phyloP scores from a whole-genome alignment of 2,888 invertebrate species.

The Dendrolimus houi region DNA sequence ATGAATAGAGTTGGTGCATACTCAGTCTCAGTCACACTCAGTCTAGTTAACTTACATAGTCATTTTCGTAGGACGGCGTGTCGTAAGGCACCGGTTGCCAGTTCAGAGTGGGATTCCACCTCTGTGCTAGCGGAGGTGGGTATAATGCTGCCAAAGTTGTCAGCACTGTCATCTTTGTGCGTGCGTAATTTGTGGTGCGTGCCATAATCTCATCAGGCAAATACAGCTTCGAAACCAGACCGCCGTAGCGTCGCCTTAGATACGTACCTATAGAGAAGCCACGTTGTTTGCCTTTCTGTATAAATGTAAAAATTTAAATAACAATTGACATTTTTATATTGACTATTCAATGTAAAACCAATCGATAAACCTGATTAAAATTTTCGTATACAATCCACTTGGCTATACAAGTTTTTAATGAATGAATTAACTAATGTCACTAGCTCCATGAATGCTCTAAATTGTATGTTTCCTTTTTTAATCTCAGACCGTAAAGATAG shows the following conservation, averaged over 20 bases:
- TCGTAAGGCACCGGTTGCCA: constrained; percentile 83
- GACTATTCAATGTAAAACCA: neutral
- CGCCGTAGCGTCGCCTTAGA: constrained; percentile 58
- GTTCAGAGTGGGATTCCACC: constrained; percentile 71
- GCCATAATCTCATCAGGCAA: constrained; percentile 62
- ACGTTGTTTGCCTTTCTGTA: constrained; percentile 71
- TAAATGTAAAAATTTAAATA: constrained; percentile 3
- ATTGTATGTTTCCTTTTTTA: too few species aligned
- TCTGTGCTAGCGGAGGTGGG: constrained; percentile 73
- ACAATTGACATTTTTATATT: neutral
- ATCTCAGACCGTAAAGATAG: too few species aligned
- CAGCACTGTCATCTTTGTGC: constrained; percentile 85
- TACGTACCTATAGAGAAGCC: constrained; percentile 65
- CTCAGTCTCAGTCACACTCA: neutral
- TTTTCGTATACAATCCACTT: neutral
- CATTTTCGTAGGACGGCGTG: constrained; percentile 40
- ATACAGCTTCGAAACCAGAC: constrained; percentile 60
- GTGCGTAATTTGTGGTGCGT: constrained; percentile 81
- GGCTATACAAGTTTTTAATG: neutral
- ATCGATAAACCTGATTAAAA: neutral
- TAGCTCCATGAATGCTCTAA: neutral
- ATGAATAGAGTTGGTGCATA: too few species aligned
- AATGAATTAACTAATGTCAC: neutral
- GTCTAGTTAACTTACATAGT: constrained; percentile 48
- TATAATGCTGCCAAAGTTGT: constrained; percentile 82